Base-by-base conservation (phyloP, 2,888 invertebrate species). In the Callyntrura sp. region DNA sequence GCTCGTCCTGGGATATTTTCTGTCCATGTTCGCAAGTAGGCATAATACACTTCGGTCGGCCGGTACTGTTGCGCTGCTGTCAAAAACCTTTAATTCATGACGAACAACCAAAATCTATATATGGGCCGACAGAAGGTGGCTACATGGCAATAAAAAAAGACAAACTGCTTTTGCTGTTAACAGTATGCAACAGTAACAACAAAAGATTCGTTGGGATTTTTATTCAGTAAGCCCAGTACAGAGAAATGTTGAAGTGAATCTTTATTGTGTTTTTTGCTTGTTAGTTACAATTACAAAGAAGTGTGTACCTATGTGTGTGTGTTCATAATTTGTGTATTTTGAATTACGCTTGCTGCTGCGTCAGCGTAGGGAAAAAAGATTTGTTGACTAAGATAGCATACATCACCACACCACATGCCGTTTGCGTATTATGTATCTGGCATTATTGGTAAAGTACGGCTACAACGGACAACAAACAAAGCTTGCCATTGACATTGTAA, bases 1-100 rank as follows among this genome's bases (percentile, higher is more conserved):
- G 17, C 35, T 28, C 23, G 78, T 51, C 14, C 55, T 28, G 28
- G 12, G 20, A 43, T n/a, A n/a, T 25, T 35, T 62, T 78, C 35
- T 35, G n/a, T 11, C 20, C 81, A 20, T 43, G 20, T 62, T 20
- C 23, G 3, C n/a, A n/a, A n/a, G n/a, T n/a, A n/a, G n/a, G n/a
- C n/a, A n/a, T n/a, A n/a, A n/a, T n/a, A n/a, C n/a, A n/a, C n/a
- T n/a, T n/a, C n/a, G n/a, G n/a, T n/a, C n/a, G n/a, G n/a, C n/a
- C n/a, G n/a, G n/a, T n/a, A n/a, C n/a, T n/a, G 28, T 43, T 57
- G 28, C 51, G 28, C 45, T 28, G 28, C 85, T 86, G 86, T 86
- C 86, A 86, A 86, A 85, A 86, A 35, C 79, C 86, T 86, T 86
- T 79, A 86, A 79, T 78, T 85, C 79, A 85, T 62, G 85, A 85